Evolutionary conservation across 1,140 invertebrate genomes (phyloP).

Genomic region (Hyles vespertilio): DNA sequence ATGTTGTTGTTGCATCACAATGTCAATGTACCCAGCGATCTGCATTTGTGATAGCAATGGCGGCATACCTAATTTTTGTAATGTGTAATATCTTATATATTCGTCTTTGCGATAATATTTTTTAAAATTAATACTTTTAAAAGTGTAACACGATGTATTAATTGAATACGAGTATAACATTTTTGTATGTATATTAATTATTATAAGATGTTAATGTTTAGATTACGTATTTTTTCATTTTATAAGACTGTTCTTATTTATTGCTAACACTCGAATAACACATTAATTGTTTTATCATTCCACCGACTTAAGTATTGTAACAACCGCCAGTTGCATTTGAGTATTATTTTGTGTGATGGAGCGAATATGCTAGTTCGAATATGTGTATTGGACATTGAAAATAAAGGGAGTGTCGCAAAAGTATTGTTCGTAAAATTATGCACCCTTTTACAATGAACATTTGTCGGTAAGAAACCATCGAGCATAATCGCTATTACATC

Average conservation of each 20-base stretch:
- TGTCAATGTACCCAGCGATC: background rate
- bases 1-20: no score
- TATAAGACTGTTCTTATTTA: conserved; percentile 62
- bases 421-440: no score
- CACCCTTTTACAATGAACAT: background rate
- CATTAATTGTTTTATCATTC: conserved; percentile 55
- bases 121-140: conserved; percentile 29
- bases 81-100: conserved; percentile 21
- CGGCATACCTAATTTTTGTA: conserved; percentile 12
- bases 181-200: conserved; percentile 32
- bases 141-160: conserved; percentile 40
- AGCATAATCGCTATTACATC: background rate
- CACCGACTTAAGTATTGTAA: conserved; percentile 59
- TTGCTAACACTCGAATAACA: conserved; percentile 51
- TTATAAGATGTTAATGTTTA: conserved; percentile 38
- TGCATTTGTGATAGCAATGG: conserved; percentile 23
- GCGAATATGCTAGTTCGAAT: background rate
- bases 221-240: conserved; percentile 36
- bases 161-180: conserved; percentile 12
- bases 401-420: no score
- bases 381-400: no score
- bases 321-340: conserved; percentile 47
- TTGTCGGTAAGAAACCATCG: background rate
- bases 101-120: conserved; percentile 21
- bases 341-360: conserved; percentile 36